These are phyloP conservation scores for Phocides pigmalion DNA, from an alignment of 1,140 invertebrate genomes.

Conservation along the genomic window DNA sequence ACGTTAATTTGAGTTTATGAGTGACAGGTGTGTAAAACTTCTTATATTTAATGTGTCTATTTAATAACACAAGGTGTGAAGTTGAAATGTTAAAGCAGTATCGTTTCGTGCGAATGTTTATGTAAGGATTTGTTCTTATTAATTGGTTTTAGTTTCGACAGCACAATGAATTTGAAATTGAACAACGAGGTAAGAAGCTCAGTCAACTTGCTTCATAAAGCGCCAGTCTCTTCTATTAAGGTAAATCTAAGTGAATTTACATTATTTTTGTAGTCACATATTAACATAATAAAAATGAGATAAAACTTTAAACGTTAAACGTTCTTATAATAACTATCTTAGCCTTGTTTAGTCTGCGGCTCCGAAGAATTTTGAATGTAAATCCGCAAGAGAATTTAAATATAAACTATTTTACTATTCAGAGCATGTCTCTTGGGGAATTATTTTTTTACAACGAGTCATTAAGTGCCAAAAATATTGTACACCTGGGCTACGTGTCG, in stretches of 20 bases:
- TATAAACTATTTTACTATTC: slow-evolving; percentile 17
- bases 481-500: slow-evolving; percentile 39
- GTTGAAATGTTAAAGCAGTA: not conserved
- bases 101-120: slow-evolving; percentile 19
- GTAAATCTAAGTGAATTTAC: slow-evolving; percentile 51
- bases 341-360: slow-evolving; percentile 17
- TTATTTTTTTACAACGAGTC: slow-evolving; percentile 12
- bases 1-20: slow-evolving; percentile 43
- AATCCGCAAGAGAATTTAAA: not conserved
- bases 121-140: too few species aligned
- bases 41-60: slow-evolving; percentile 11
- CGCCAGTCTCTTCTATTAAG: slow-evolving; percentile 64
- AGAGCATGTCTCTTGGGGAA: slow-evolving; percentile 17
- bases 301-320: slow-evolving; percentile 17
- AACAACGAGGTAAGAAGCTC: slow-evolving; percentile 71
- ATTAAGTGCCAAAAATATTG: slow-evolving; percentile 30
- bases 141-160: slow-evolving; percentile 39
- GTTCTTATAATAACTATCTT: slow-evolving; percentile 14
- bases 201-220: slow-evolving; percentile 56
- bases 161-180: slow-evolving; percentile 73
- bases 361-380: slow-evolving; percentile 11
- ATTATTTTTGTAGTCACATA: slow-evolving; percentile 2
- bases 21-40: slow-evolving; percentile 53
- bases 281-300: slow-evolving; percentile 19
- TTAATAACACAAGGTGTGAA: slow-evolving; percentile 2